Evolutionary conservation across 2,888 invertebrate genomes (phyloP), one percentile per base, ranked within the genome.

Genomic region (Tipula unca): DNA sequence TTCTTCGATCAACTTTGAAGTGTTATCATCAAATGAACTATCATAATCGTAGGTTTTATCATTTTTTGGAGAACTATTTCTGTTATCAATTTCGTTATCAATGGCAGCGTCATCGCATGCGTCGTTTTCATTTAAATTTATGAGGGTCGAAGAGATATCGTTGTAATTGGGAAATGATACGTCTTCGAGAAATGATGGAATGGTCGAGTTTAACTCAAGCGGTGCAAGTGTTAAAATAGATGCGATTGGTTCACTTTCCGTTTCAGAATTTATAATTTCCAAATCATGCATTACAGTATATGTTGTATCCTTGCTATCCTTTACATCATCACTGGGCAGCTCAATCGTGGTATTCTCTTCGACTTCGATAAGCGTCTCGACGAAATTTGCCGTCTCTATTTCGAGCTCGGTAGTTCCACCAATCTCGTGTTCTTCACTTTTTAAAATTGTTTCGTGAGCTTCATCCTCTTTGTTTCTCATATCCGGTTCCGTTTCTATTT

Each of bases 131-230:
- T 36, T 84, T 13, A 39, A 36, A 84, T 36, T 20, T 36, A 20
- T 36, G 36, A 20, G 17, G 4, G 39, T 39, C 20, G 35, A 36
- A 20, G 32, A 36, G 13, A 36, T 36, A 20, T 84, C 35, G 39
- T 84, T 36, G 36, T 39, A 88, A 85, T 88, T 87, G 29, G 90
- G 89, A 85, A 89, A 85, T 1, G 89, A 88, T 17, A 89, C 87
- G 86, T 90, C 89, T 86, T 89, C 89, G 85, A 90, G 87, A 69
- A 87, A 87, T 14, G 88, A 89, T 25, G 29, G 83, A 6, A 32
- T n/a, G 8, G 83, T 32, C 1, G 14, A 17, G 32, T 32, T 35
- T 1, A 83, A n/a, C 14, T 69, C 69, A 1, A 14, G 8, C 1
- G 20, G 69, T 69, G 25, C 10, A 20, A 20, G 13, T 10, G 8